Evolutionary conservation across 2,797 vertebrate species (phyloP), one percentile per base, ranked within the genome.

Genomic region (Chaunax sp.): DNA sequence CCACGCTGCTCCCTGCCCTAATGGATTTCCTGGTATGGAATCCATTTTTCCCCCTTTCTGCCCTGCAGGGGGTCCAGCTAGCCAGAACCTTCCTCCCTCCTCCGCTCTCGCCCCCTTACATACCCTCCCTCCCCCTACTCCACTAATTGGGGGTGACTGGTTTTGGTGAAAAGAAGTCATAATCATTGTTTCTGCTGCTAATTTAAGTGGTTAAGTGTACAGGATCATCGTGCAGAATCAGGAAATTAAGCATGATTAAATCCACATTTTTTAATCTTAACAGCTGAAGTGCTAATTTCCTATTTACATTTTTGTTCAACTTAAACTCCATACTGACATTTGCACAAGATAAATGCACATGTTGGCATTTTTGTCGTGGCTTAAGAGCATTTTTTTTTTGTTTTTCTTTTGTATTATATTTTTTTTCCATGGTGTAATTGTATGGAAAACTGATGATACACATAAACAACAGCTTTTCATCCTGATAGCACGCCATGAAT

Each of bases 11-110:
- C 83, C 85, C 77, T 84, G 83, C 87, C 87, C 88, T 93, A 93
- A 93, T 93, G 92, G 92, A 92, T 93, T 93, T 94, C 91, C 92
- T 93, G 89, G 93, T 93, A 92, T 92, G 91, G 90, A 92, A 92
- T 94, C 92, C 90, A 92, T 92, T 92, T 85, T 88, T 80, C 83
- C 86, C 85, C 83, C 82, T 84, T 84, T 89, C 74, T 83, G 72
- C 92, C 76, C 90, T 89, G 92, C 85, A 87, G 91, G 93, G 81
- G 91, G 90, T 91, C 90, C 69, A 15, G 73, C 81, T 85, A 81
- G 82, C 89, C 77, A 72, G 78, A 73, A 72, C 77, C 77, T 76
- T 72, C 62, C 53, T 63, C 64, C 66, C 40, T 40, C 40, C 18
- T 26, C 41, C 7, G 1, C 56, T 28, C 50, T 26, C 63, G 37